These are phyloP conservation scores for Xyliphius kryptos DNA, from an alignment of 2,113 vertebrate species.

Conservation along the genomic window DNA sequence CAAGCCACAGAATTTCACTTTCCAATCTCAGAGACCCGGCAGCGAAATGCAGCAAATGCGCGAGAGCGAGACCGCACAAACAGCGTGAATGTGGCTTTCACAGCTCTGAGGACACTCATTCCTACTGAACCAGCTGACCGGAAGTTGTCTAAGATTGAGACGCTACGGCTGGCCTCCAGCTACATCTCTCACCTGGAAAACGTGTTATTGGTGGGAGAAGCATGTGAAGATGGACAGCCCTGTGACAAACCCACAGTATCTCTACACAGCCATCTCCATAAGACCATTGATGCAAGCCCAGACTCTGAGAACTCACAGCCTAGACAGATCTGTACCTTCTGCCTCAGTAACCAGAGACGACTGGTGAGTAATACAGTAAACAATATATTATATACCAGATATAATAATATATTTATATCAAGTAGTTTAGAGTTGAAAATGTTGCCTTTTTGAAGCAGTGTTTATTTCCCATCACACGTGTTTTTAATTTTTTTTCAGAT, in stretches of 20 bases:
- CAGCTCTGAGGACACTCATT: conserved; percentile 88
- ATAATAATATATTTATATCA: no score
- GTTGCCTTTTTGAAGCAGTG: no score
- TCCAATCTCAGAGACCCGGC: conserved; percentile 64
- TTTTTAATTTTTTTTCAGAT: no score
- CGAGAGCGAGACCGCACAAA: conserved; percentile 92
- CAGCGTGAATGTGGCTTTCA: conserved; percentile 95
- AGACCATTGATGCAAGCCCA: conserved; percentile 53
- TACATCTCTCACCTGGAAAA: no score
- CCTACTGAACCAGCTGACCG: conserved; percentile 93
- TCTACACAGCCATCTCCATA: conserved; percentile 60
- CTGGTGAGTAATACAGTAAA: conserved; percentile 87
- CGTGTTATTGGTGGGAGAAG: conserved; percentile 77
- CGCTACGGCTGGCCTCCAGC: no score
- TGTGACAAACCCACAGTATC: conserved; percentile 70
- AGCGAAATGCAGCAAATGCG: conserved; percentile 85
- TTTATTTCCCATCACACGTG: no score
- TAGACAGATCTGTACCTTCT: conserved; percentile 97
- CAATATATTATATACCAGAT: no score
- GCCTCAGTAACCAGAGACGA: conserved; percentile 94
- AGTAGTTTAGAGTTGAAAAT: no score
- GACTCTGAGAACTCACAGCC: conserved; percentile 79
- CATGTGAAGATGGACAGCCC: conserved; percentile 82
- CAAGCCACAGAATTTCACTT: conserved; percentile 34
- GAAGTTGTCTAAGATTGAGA: no score